Base-by-base conservation (phyloP, 2,113 vertebrate species). In the Xyliphius kryptos region DNA sequence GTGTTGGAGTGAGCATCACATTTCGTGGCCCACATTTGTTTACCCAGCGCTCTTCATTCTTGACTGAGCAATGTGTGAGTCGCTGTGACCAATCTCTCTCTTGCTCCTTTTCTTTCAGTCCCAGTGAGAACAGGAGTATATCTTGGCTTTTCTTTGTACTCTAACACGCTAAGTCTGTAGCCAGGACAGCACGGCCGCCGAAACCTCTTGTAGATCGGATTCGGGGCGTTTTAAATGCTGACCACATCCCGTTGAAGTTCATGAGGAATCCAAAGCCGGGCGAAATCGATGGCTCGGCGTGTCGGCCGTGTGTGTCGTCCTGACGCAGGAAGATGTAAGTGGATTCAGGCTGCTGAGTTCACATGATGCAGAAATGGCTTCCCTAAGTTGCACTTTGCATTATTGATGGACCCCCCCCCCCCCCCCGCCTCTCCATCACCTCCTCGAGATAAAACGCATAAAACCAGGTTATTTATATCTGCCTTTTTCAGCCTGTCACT, bases 321-420 rank as follows among this genome's bases (percentile, higher is more conserved):
- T 46, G 50, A 46, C 66, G n/a, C 22, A 13, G 19, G 21, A 21
- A 5, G 55, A 22, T 44, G 0, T 68, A 44, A 63, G 46, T 68
- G 49, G 55, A 53, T 21, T n/a, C 37, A 22, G 54, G 49, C 48
- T 59, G 41, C 41, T 19, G 54, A 71, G 60, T 68, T 60, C 22
- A 26, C 52, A 20, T 40, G 51, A 46, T 51, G 47, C 53, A 21
- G 26, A 65, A 70, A 77, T 77, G 64, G 70, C 70, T 75, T 75
- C 72, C 63, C 66, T 75, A 59, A 76, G 52, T 77, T 69, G 54
- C 21, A 10, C 53, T 73, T 71, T 85, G 69, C 76, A 80, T 82
- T 81, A 85, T 82, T 82, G 71, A 84, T 76, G 56, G 72, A 62
- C 61, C 76, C 55, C 61, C 64, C 68, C 71, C 71, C 63, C 3